Conservation (phyloP, 1,140 invertebrate genomes). For the Drosophila bifasciata region DNA sequence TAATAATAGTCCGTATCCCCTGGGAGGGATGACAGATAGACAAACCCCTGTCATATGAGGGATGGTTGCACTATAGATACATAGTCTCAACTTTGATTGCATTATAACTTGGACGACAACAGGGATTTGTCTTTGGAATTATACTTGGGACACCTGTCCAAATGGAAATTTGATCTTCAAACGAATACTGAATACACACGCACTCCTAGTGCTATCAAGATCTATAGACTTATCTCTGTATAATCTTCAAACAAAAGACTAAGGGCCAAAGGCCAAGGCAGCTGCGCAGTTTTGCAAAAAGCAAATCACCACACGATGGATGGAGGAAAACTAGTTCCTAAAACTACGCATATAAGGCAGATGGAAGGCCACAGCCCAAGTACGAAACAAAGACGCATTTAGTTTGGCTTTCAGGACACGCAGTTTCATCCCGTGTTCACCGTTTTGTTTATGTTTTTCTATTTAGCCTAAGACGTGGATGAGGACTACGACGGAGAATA, state of each 20-base stretch:
- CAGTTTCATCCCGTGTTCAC: background rate
- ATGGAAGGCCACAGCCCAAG: constrained; percentile 10
- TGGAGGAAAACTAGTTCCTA: constrained; percentile 36
- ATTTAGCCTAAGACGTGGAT: constrained; percentile 39
- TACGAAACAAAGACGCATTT: constrained; percentile 27
- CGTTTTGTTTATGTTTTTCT: constrained; percentile 3
- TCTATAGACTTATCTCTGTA: constrained; percentile 17
- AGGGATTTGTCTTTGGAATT: background rate
- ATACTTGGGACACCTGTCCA: constrained; percentile 39
- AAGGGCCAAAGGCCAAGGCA: constrained; percentile 11
- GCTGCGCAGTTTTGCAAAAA: constrained; percentile 39
- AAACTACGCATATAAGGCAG: constrained; percentile 48
- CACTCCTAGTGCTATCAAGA: constrained; percentile 10
- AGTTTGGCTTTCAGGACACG: constrained; percentile 33
- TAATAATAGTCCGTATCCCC: constrained; percentile 33
- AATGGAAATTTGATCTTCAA: constrained; percentile 42
- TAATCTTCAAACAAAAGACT: constrained; percentile 41
- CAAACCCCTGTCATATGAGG: background rate
- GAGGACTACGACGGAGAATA: constrained; percentile 8
- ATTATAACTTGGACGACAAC: constrained; percentile 16
- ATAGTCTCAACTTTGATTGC: constrained; percentile 15
- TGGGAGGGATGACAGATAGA: background rate
- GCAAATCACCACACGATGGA: background rate
- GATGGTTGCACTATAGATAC: constrained; percentile 7
- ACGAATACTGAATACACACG: constrained; percentile 21